Conservation (phyloP, 2,888 invertebrate species). For the Trypoxylon attenuatum region DNA sequence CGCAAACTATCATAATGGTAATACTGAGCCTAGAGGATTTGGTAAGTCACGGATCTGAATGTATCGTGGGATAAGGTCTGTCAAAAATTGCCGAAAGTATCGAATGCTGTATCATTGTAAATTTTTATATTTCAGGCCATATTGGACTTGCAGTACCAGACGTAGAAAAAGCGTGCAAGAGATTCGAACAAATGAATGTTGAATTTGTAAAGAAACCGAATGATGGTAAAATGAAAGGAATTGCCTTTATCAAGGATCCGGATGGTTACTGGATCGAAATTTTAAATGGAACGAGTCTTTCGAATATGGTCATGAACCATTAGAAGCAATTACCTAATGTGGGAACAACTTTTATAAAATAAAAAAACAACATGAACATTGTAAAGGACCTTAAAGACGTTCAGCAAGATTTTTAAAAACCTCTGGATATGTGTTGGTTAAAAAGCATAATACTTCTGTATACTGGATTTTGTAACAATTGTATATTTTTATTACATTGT, state of each 20-base stretch:
- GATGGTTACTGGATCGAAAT: constrained; percentile 99
- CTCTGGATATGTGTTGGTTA: too few relatives aligned
- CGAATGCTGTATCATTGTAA: too few relatives aligned
- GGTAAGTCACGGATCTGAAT: constrained; percentile 79
- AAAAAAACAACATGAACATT: too few relatives aligned
- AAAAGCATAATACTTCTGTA: constrained; percentile 47
- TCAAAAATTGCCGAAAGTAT: too few relatives aligned
- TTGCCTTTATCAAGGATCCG: constrained; percentile 96
- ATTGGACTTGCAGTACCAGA: constrained; percentile 94
- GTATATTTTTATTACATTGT: constrained; percentile 53
- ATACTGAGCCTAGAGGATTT: constrained; percentile 91
- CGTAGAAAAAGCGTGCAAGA: constrained; percentile 89
- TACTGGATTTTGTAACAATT: constrained; percentile 52
- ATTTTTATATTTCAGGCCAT: constrained; percentile 79
- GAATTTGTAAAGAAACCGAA: constrained; percentile 92
- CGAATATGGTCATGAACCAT: constrained; percentile 47
- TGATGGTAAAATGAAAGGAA: constrained; percentile 94
- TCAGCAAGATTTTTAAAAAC: too few relatives aligned
- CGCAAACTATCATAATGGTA: constrained; percentile 91
- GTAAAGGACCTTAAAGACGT: too few relatives aligned
- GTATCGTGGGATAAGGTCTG: too few relatives aligned
- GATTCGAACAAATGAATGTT: constrained; percentile 90
- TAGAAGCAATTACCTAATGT: too few relatives aligned
- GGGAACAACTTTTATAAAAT: too few relatives aligned
- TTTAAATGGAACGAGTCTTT: constrained; percentile 76